These are phyloP conservation scores for Ryuthela nishihirai DNA, from an alignment of 2,888 invertebrate genomes.

Conservation along the genomic window DNA sequence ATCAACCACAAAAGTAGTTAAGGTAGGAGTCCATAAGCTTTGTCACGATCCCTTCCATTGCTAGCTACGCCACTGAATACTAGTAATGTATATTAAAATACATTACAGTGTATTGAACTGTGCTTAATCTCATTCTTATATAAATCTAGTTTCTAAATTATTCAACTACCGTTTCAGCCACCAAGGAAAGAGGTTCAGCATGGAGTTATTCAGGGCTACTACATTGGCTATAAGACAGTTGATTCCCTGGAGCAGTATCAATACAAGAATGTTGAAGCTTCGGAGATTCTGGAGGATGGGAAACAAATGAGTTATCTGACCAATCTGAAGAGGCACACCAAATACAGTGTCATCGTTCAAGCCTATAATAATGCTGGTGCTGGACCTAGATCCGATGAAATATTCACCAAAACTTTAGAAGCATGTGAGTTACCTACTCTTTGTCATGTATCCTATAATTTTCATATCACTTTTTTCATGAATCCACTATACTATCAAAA, in stretches of 20 bases:
- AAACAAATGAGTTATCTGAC: slow-evolving; percentile 4
- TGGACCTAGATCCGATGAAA: slow-evolving; percentile 9
- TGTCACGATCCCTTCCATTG: too few relatives aligned
- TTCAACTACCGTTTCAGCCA: slow-evolving; percentile 46
- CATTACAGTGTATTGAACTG: too few relatives aligned
- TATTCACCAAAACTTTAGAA: slow-evolving; percentile 1
- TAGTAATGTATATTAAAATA: too few relatives aligned
- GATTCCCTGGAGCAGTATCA: slow-evolving; percentile 29
- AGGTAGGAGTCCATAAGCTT: too few relatives aligned
- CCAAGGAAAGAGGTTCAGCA: slow-evolving; percentile 47
- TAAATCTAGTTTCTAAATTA: too few relatives aligned
- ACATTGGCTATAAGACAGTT: slow-evolving; percentile 48
- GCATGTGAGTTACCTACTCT: slow-evolving; percentile 8
- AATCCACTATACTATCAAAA: too few relatives aligned
- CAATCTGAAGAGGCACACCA: slow-evolving; percentile 2
- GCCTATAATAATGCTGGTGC: slow-evolving; percentile 8
- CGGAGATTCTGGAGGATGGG: background rate
- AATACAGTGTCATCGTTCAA: slow-evolving; percentile 4
- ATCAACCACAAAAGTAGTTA: too few relatives aligned
- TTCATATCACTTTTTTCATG: too few relatives aligned
- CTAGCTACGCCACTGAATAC: too few relatives aligned
- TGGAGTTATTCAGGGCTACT: slow-evolving; percentile 50
- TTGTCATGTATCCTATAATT: background rate
- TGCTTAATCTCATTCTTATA: too few relatives aligned
- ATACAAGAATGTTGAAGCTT: slow-evolving; percentile 36